Evolutionary conservation across 2,888 invertebrate species (phyloP).

Genomic region (Ferdinandea cuprea): DNA sequence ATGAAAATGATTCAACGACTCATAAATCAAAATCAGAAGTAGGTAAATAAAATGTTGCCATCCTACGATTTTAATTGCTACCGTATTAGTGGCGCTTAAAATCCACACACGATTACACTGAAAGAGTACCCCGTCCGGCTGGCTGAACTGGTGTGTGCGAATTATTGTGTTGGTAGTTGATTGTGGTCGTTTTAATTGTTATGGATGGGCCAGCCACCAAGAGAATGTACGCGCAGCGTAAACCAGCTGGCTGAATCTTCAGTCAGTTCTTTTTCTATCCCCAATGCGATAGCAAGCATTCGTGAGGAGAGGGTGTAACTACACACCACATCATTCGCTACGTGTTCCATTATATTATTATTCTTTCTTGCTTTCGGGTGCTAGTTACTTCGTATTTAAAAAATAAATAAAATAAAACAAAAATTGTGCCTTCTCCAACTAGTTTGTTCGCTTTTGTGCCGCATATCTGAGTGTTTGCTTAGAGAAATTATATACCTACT

Average conservation of each 20-base stretch:
- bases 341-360: slow-evolving; percentile 27
- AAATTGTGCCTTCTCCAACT: slow-evolving; percentile 61
- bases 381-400: slow-evolving; percentile 19
- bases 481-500: neutral
- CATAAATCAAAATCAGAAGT: neutral
- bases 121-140: slow-evolving; percentile 3
- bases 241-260: slow-evolving; percentile 12
- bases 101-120: slow-evolving; percentile 55
- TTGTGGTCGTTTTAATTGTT: slow-evolving; percentile 29
- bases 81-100: slow-evolving; percentile 40
- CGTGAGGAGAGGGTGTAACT: slow-evolving; percentile 26
- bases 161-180: slow-evolving; percentile 17
- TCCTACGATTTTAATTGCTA: slow-evolving; percentile 7
- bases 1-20: too few relatives aligned
- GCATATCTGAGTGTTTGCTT: slow-evolving; percentile 40
- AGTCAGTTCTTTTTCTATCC: slow-evolving; percentile 48
- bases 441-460: slow-evolving; percentile 45
- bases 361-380: slow-evolving; percentile 51
- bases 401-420: slow-evolving; percentile 3
- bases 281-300: slow-evolving; percentile 55
- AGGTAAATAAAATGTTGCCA: neutral
- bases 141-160: slow-evolving; percentile 50
- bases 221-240: slow-evolving; percentile 20
- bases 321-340: neutral
- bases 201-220: slow-evolving; percentile 8